These are phyloP conservation scores for Drosophila tani DNA, from an alignment of 1,140 invertebrate genomes.

Conservation along the genomic window DNA sequence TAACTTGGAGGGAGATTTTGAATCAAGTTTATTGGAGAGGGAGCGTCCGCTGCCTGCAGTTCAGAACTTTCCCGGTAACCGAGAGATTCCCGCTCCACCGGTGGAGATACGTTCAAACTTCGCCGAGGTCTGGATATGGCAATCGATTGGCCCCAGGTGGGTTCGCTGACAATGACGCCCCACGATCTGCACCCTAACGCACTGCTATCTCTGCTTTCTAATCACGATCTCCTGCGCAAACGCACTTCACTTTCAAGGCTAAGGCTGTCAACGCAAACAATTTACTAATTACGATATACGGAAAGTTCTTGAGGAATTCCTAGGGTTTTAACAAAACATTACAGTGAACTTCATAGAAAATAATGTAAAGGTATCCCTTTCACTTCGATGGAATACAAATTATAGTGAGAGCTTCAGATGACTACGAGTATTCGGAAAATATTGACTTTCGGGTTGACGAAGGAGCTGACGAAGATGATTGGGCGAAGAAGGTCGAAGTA, in stretches of 20 bases:
- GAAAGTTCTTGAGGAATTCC: background rate
- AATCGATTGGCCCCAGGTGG: conserved; percentile 51
- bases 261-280: conserved; percentile 7
- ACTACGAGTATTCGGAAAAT: background rate
- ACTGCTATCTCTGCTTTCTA: conserved; percentile 26
- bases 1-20: background rate
- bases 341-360: background rate
- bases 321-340: background rate
- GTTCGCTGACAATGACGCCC: conserved; percentile 13
- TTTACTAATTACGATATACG: conserved; percentile 7
- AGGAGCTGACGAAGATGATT: background rate
- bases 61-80: background rate
- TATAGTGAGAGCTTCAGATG: conserved; percentile 2
- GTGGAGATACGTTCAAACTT: conserved; percentile 62
- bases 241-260: conserved; percentile 4
- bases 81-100: background rate
- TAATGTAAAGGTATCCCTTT: background rate
- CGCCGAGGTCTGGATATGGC: conserved; percentile 72
- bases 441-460: background rate
- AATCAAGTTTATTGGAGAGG: background rate
- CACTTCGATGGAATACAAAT: background rate
- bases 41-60: background rate
- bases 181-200: conserved; percentile 20
- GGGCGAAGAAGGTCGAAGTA: background rate
- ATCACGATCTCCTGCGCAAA: conserved; percentile 5